Percentiles rank a stretch among this genome's conserved stretches.
These are phyloP conservation scores for Aquatica leii DNA, from an alignment of 2,888 invertebrate species.

Conservation along the genomic window DNA sequence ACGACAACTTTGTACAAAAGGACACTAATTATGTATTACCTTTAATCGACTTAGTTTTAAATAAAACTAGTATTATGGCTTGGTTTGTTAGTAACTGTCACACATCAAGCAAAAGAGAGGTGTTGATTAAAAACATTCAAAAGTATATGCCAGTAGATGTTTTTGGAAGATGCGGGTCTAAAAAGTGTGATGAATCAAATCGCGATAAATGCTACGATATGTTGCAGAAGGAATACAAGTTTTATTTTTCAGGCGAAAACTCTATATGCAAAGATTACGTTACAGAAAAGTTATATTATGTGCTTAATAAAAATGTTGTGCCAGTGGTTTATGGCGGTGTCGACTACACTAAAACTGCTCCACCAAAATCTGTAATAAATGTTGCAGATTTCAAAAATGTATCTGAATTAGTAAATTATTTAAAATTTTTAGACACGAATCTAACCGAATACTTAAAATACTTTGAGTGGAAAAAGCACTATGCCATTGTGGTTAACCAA, in stretches of 20 bases:
- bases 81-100: slow-evolving; percentile 68
- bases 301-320: slow-evolving; percentile 66
- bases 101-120: slow-evolving; percentile 61
- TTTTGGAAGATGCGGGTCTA: slow-evolving; percentile 68
- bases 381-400: slow-evolving; percentile 65
- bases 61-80: slow-evolving; percentile 62
- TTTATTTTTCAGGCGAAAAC: slow-evolving; percentile 77
- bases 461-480: too few relatives aligned
- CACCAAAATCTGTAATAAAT: slow-evolving; percentile 65
- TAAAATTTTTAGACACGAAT: too few relatives aligned
- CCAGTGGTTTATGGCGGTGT: slow-evolving; percentile 74
- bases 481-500: too few relatives aligned
- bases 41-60: slow-evolving; percentile 12
- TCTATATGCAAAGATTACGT: slow-evolving; percentile 72
- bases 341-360: slow-evolving; percentile 65
- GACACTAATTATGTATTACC: slow-evolving; percentile 40
- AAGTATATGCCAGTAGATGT: slow-evolving; percentile 68
- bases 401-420: slow-evolving; percentile 62
- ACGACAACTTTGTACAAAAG: slow-evolving; percentile 40
- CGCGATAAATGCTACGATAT: neutral
- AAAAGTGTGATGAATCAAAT: slow-evolving; percentile 47
- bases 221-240: slow-evolving; percentile 69
- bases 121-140: slow-evolving; percentile 61
- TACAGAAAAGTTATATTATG: slow-evolving; percentile 69
- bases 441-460: too few relatives aligned